A percentile compares a stretch with the other conserved stretches of the same genome.
Conservation (phyloP, 2,797 vertebrate species). For the Alca torda region DNA sequence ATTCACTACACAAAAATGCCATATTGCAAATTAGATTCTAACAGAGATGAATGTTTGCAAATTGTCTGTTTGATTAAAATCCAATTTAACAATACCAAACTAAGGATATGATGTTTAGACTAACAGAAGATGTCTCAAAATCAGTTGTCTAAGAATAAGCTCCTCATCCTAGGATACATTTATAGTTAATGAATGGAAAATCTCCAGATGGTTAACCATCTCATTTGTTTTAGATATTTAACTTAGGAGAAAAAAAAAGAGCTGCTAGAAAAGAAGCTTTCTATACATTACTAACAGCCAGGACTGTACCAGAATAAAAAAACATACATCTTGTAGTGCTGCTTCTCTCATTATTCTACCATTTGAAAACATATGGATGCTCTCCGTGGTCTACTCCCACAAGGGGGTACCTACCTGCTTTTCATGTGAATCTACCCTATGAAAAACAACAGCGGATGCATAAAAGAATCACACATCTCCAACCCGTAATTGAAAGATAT, state of each 20-base stretch:
- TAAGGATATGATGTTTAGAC: background rate
- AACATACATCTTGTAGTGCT: fast-evolving
- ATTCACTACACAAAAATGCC: background rate
- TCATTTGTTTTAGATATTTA: background rate
- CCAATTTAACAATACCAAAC: background rate
- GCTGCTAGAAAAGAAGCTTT: background rate
- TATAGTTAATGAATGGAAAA: background rate
- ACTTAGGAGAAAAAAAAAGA: background rate
- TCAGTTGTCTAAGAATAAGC: background rate
- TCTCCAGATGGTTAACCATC: background rate
- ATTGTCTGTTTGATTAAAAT: conserved; percentile 28
- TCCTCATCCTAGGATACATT: background rate
- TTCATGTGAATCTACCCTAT: background rate
- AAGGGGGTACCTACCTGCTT: background rate
- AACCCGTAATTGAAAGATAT: fast-evolving
- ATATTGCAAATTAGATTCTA: conserved; percentile 45
- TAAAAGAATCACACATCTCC: background rate
- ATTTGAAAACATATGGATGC: background rate
- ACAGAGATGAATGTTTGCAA: conserved; percentile 24
- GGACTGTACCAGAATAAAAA: background rate
- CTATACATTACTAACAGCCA: background rate
- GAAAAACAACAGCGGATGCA: background rate
- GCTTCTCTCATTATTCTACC: background rate
- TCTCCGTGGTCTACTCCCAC: background rate
- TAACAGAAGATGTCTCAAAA: background rate